A percentile compares a stretch with the other conserved stretches of the same genome.
Conservation (phyloP, 2,888 invertebrate species). For the Tetragonisca angustula region DNA sequence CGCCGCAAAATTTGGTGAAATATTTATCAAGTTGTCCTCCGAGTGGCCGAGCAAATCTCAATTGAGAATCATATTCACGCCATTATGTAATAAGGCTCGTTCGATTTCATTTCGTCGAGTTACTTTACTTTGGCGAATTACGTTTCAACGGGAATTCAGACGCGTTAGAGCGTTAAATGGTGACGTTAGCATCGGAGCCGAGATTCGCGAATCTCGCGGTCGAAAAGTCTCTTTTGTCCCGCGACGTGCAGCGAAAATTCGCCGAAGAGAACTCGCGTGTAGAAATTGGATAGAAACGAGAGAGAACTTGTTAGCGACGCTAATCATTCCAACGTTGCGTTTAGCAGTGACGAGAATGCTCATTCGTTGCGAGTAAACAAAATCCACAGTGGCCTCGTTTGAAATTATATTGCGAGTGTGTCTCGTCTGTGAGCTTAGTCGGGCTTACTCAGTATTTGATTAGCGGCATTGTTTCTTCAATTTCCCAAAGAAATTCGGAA, state of each 20-base stretch:
- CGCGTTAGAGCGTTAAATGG: background rate
- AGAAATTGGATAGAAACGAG: slow-evolving; percentile 69
- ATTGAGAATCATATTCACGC: background rate
- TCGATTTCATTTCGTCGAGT: background rate
- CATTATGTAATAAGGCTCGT: background rate
- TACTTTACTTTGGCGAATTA: background rate
- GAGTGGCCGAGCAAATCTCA: background rate
- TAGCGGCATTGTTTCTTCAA: background rate
- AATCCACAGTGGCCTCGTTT: slow-evolving; percentile 64
- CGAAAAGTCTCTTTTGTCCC: slow-evolving; percentile 20
- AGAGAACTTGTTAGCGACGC: slow-evolving; percentile 63
- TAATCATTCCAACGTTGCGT: slow-evolving; percentile 39
- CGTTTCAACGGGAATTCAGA: background rate
- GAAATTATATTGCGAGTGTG: slow-evolving; percentile 2
- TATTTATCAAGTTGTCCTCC: too few species aligned
- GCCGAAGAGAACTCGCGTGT: slow-evolving; percentile 45
- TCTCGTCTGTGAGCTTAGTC: too few species aligned
- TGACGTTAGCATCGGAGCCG: background rate
- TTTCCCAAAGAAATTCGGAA: background rate
- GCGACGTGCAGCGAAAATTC: slow-evolving; percentile 5
- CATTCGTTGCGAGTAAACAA: slow-evolving; percentile 74
- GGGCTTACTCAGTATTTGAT: background rate
- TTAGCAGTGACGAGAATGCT: slow-evolving; percentile 61
- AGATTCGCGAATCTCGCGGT: background rate
- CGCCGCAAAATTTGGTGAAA: too few species aligned